Evolutionary conservation across 2,888 invertebrate species (phyloP).

Genomic region (Synanthedon tipuliformis): DNA sequence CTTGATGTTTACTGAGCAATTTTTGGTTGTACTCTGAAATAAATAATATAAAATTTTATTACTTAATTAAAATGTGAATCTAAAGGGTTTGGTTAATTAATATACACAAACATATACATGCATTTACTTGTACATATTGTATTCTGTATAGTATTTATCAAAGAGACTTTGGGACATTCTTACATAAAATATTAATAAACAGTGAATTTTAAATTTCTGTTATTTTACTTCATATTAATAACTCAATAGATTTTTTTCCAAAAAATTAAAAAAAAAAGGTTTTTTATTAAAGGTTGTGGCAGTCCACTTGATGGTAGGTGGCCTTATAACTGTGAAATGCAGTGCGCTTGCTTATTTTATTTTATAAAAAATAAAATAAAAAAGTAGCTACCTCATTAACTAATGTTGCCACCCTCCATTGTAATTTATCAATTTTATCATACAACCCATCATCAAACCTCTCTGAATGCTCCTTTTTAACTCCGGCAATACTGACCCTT

Average conservation of each 20-base stretch:
- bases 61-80: background rate
- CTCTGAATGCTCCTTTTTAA: conserved; percentile 42
- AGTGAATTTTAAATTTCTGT: too few relatives aligned
- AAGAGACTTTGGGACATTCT: too few relatives aligned
- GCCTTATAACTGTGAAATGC: too few relatives aligned
- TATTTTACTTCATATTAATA: too few relatives aligned
- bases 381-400: conserved; percentile 31
- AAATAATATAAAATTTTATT: background rate
- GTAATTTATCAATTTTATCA: conserved; percentile 25
- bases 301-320: too few relatives aligned
- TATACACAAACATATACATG: background rate
- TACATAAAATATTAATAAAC: too few relatives aligned
- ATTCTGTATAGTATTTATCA: background rate
- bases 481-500: conserved; percentile 39
- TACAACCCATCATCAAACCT: conserved; percentile 58
- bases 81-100: too few relatives aligned
- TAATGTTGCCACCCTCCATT: conserved; percentile 17
- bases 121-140: background rate
- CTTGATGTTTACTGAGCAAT: background rate
- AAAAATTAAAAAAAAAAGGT: too few relatives aligned
- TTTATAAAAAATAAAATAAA: too few relatives aligned
- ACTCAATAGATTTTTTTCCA: too few relatives aligned
- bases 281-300: too few relatives aligned
- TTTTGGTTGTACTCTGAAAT: background rate
- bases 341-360: too few relatives aligned